phyloP scores from a whole-genome alignment of 1,140 invertebrate species.

The Alviniconcha marisindica region DNA sequence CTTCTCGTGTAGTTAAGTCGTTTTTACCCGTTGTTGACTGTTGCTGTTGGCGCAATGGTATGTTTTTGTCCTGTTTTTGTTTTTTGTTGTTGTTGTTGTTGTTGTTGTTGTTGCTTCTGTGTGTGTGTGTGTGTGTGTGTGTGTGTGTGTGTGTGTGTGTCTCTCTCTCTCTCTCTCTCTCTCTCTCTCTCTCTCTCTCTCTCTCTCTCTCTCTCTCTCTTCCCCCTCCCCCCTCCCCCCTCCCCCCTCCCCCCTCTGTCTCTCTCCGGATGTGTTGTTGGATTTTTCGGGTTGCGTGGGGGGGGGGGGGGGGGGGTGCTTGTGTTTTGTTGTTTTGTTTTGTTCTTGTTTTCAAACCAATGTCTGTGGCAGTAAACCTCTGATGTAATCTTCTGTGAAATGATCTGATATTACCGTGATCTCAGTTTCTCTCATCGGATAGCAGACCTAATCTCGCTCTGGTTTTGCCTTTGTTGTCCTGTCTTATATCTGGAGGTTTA shows the following conservation, averaged over 20 bases:
- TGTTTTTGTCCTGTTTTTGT: neutral
- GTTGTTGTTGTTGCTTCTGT: slow-evolving; percentile 7
- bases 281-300: neutral
- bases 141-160: neutral
- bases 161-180: neutral
- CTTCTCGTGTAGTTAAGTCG: too few relatives aligned
- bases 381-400: neutral
- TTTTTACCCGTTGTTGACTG: neutral
- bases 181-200: neutral
- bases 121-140: neutral
- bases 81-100: slow-evolving; percentile 3
- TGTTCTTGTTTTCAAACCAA: neutral
- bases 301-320: too few relatives aligned
- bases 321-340: too few relatives aligned
- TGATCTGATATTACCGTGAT: neutral
- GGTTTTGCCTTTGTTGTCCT: too few relatives aligned
- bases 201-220: neutral
- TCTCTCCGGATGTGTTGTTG: neutral
- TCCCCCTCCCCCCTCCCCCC: neutral
- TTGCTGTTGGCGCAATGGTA: neutral
- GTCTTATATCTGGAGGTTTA: too few relatives aligned
- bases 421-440: too few relatives aligned
- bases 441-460: too few relatives aligned
- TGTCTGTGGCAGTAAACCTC: neutral
- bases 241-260: neutral